Base-by-base conservation (phyloP, 2,888 invertebrate genomes). In the Nycteola revayana region DNA sequence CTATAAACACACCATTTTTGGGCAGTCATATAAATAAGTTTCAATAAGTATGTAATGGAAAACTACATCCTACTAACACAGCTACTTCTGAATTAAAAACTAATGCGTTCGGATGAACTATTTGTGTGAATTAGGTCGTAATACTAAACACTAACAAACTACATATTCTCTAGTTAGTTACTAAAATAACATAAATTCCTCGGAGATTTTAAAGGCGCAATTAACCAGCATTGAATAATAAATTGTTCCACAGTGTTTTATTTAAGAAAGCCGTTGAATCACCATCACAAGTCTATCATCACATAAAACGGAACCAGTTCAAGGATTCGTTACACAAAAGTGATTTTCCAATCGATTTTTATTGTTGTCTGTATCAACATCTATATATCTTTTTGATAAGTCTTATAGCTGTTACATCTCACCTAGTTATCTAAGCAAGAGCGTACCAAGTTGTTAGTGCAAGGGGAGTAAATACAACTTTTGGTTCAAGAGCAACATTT, bases 221-320 rank as follows among this genome's bases (percentile, higher is more conserved):
- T 41, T 41, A 46, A 28, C 26, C 33, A 32, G 22, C 28, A 24
- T 35, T 32, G 18, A n/a, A 27, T 42, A 30, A 28, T 34, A 40
- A 55, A 44, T 36, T 24, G 38, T 26, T 38, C 42, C 34, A 26
- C 26, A 9, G 9, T 3, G 32, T 32, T 37, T 29, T 44, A 44
- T 55, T 50, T 23, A 20, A 39, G 35, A 36, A 30, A 45, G 35
- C 34, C 22, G 28, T 46, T 42, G 27, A 29, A 44, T 50, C 28
- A 37, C 51, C 43, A 54, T 48, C 41, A 46, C 36, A 40, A 47
- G 31, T 48, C 37, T 37, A 40, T 51, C 29, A 37, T 3, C 37
- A 42, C 37, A 43, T 37, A 49, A 54, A 64, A 59, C 52, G 60
- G 64, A 77, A 69, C 44, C 65, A 73, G 80, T 59, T 67, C 78